Evolutionary conservation across 2,888 invertebrate species (phyloP).

Genomic region (Idaea dimidiata): DNA sequence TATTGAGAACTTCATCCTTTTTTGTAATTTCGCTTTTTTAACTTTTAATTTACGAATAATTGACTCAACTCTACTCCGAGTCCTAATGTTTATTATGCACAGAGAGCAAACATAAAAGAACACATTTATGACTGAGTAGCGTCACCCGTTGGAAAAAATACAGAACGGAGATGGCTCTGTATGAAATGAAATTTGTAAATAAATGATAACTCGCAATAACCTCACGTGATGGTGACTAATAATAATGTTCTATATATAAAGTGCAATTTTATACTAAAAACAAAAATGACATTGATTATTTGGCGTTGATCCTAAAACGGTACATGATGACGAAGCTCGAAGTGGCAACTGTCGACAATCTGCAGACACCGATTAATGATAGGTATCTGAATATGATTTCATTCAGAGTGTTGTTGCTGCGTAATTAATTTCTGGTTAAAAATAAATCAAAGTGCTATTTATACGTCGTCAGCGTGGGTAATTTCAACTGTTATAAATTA

Average conservation of each 20-base stretch:
- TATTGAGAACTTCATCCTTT: no score
- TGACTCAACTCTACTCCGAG: not conserved
- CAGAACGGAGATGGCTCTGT: not conserved
- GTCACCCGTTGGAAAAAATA: not conserved
- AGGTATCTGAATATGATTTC: not conserved
- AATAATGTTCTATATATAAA: not conserved
- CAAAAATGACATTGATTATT: not conserved
- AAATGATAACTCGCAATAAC: not conserved
- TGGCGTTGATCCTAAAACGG: not conserved
- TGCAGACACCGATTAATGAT: not conserved
- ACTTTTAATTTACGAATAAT: not conserved
- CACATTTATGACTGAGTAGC: not conserved
- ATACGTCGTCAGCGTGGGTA: not conserved
- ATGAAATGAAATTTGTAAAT: not conserved
- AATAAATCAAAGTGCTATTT: not conserved
- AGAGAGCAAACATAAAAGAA: not conserved
- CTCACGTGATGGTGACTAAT: not conserved
- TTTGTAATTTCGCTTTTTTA: no score
- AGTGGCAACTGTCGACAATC: not conserved
- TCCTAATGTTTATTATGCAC: constrained; percentile 1
- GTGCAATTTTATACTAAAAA: not conserved
- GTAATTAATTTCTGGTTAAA: not conserved
- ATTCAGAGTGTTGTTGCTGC: not conserved
- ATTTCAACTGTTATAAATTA: not conserved
- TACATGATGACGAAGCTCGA: not conserved